phyloP scores from a whole-genome alignment of 2,113 vertebrate genomes.

The Electrona antarctica region DNA sequence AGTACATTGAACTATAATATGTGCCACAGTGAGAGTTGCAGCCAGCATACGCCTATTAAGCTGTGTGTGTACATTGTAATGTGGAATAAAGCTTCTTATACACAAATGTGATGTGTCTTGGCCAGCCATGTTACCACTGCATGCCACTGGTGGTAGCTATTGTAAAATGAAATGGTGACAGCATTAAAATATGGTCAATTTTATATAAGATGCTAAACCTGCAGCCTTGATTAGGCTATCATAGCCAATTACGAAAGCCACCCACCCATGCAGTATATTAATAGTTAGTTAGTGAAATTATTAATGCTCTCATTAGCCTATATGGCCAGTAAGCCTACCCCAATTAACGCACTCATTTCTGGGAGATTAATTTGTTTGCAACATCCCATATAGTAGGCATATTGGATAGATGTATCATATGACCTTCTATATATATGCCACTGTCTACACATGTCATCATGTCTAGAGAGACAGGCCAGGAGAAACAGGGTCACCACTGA shows the following conservation, averaged over 20 bases:
- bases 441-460: background rate
- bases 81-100: background rate
- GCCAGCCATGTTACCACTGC: background rate
- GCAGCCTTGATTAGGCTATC: too few relatives aligned
- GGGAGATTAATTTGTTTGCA: constrained; percentile 4
- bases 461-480: too few relatives aligned
- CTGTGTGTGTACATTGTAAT: too few relatives aligned
- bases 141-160: background rate
- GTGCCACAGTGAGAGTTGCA: too few relatives aligned
- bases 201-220: background rate
- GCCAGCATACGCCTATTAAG: too few relatives aligned
- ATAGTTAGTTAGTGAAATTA: too few relatives aligned
- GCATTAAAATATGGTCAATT: background rate
- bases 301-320: too few relatives aligned
- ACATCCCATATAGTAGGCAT: background rate
- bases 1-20: too few relatives aligned
- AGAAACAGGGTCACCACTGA: constrained; percentile 19
- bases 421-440: constrained; percentile 54
- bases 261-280: too few relatives aligned
- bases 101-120: background rate
- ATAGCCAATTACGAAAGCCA: too few relatives aligned
- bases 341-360: background rate
- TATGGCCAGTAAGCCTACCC: too few relatives aligned
- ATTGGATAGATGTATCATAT: constrained; percentile 40
- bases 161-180: constrained; percentile 27